These are phyloP conservation scores for Macrophya alboannulata DNA, from an alignment of 2,888 invertebrate genomes.

Conservation along the genomic window DNA sequence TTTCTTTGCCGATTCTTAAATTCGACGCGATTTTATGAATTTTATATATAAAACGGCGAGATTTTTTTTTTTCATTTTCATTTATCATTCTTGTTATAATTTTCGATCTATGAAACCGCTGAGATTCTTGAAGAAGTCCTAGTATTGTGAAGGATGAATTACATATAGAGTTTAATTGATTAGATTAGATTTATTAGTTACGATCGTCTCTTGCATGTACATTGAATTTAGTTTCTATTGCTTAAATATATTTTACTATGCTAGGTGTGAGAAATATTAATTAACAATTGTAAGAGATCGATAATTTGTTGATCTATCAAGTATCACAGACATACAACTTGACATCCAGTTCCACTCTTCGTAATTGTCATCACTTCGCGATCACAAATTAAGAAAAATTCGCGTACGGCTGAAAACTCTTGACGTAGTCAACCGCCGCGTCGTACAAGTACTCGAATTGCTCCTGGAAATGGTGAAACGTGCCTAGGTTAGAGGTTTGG, in stretches of 20 bases:
- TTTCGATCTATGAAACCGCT: too few species aligned
- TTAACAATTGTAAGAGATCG: not conserved
- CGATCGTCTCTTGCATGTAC: not conserved
- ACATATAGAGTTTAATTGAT: too few species aligned
- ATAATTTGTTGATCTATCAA: not conserved
- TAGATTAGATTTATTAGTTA: not conserved
- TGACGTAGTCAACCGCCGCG: constrained; percentile 73
- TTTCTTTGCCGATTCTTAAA: too few species aligned
- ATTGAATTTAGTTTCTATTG: not conserved
- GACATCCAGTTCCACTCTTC: not conserved
- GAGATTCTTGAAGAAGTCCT: too few species aligned
- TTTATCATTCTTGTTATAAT: too few species aligned
- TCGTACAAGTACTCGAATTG: constrained; percentile 78
- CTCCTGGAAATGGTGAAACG: constrained; percentile 67
- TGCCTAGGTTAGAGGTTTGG: not conserved
- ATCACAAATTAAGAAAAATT: constrained; percentile 68
- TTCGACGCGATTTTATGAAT: too few species aligned
- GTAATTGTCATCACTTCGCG: not conserved
- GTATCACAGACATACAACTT: not conserved
- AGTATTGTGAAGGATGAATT: too few species aligned
- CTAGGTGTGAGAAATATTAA: not conserved
- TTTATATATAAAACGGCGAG: too few species aligned
- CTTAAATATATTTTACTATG: not conserved
- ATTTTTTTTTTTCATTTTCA: too few species aligned
- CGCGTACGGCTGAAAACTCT: constrained; percentile 75